Evolutionary conservation across 1,140 invertebrate genomes (phyloP).

Genomic region (Schlechtendalia chinensis): DNA sequence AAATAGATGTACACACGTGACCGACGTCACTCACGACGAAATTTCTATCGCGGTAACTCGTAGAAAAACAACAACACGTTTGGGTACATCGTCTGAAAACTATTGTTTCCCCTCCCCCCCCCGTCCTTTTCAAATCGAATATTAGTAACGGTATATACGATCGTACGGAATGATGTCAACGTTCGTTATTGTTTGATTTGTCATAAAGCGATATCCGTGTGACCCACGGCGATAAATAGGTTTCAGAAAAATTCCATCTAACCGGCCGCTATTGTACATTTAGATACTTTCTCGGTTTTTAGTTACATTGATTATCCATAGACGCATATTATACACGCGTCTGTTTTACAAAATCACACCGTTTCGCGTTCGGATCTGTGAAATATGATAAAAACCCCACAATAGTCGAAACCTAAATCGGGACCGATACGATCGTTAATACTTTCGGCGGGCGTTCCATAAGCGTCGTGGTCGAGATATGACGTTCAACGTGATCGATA

Average conservation of each 20-base stretch:
- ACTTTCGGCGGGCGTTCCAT: too few species aligned
- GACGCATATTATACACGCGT: background rate
- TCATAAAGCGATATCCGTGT: constrained; percentile 24
- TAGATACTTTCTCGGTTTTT: constrained; percentile 22
- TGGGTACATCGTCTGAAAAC: background rate
- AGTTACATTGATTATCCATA: too few species aligned
- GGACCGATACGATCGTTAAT: background rate
- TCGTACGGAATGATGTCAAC: constrained; percentile 30
- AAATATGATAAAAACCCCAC: background rate
- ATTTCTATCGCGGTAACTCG: background rate
- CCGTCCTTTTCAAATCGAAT: constrained; percentile 27
- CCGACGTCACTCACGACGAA: background rate
- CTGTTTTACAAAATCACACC: background rate
- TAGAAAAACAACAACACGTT: background rate
- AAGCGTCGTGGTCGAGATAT: too few species aligned
- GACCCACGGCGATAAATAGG: background rate
- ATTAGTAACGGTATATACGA: constrained; percentile 46
- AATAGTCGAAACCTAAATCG: background rate
- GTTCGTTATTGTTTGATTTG: constrained; percentile 33
- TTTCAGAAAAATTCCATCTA: constrained; percentile 11
- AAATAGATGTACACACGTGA: background rate
- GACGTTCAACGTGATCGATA: too few species aligned
- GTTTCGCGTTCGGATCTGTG: too few species aligned
- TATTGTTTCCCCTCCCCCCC: constrained; percentile 3
- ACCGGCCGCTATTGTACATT: background rate